Conservation (phyloP, 1,140 invertebrate genomes). For the Parasteatoda tepidariorum region DNA sequence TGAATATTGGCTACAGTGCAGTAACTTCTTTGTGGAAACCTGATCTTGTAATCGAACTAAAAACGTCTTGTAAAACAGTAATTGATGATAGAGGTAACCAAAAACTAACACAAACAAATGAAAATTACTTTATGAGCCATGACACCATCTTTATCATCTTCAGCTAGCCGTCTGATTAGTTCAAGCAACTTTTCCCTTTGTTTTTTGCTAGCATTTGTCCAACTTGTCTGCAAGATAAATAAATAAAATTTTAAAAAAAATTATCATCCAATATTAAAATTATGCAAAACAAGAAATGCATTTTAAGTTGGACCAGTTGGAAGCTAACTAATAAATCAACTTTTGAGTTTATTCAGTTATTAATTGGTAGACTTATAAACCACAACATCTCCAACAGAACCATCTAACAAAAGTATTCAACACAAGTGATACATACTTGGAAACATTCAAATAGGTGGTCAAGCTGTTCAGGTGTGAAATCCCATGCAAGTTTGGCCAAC, state of each 20-base stretch:
- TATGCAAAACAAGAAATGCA: neutral
- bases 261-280: neutral
- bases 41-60: no score
- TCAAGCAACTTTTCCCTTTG: conserved; percentile 96
- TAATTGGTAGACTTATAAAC: no score
- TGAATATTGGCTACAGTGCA: no score
- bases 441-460: conserved; percentile 98
- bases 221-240: conserved; percentile 78
- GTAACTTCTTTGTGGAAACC: no score
- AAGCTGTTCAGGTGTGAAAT: conserved; percentile 96
- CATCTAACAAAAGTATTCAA: no score
- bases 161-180: conserved; percentile 92
- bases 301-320: no score
- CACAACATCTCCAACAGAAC: no score
- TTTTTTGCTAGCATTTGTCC: conserved; percentile 95
- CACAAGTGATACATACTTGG: conserved; percentile 81
- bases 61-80: no score
- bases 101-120: no score
- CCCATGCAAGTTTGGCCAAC: conserved; percentile 96
- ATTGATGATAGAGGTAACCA: no score
- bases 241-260: neutral
- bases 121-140: conserved; percentile 98
- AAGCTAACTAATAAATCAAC: no score
- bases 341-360: no score
- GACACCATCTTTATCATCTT: conserved; percentile 98